Percentiles rank a stretch among this genome's conserved stretches.
Conservation (phyloP, 2,888 invertebrate genomes). For the Vesta saturnalis region DNA sequence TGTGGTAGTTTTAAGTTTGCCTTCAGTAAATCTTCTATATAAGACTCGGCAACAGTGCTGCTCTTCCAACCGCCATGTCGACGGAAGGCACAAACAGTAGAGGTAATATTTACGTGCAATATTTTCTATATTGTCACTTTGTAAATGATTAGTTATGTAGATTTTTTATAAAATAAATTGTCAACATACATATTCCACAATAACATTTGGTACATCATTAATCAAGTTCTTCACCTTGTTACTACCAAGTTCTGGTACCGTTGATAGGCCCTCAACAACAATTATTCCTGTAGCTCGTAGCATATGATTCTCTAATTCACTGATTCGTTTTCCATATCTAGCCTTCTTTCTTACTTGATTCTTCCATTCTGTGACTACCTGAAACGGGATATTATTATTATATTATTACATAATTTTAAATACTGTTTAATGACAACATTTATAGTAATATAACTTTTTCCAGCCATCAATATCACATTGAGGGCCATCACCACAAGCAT, state of each 20-base stretch:
- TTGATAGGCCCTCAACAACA: background rate
- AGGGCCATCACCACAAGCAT: slow-evolving; percentile 2
- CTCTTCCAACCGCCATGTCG: too few relatives aligned
- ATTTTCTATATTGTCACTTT: too few relatives aligned
- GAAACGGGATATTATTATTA: background rate
- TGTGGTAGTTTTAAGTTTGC: too few relatives aligned
- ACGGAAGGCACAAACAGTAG: too few relatives aligned
- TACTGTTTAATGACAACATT: background rate
- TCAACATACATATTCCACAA: too few relatives aligned
- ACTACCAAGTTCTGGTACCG: background rate
- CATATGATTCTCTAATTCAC: background rate
- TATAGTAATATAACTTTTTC: background rate
- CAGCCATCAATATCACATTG: background rate
- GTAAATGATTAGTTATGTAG: too few relatives aligned
- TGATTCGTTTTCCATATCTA: background rate
- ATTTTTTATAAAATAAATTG: too few relatives aligned
- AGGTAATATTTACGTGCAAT: too few relatives aligned
- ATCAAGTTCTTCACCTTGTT: background rate
- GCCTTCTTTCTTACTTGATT: background rate
- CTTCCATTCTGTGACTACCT: slow-evolving; percentile 4
- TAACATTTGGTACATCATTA: background rate
- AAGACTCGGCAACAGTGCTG: too few relatives aligned
- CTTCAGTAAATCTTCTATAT: too few relatives aligned
- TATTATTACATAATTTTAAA: background rate
- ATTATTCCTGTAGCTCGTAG: background rate